A percentile compares a stretch with the other conserved stretches of the same genome.
Evolutionary conservation across 1,140 invertebrate genomes (phyloP).

Genomic region (Eurosta solidaginis): DNA sequence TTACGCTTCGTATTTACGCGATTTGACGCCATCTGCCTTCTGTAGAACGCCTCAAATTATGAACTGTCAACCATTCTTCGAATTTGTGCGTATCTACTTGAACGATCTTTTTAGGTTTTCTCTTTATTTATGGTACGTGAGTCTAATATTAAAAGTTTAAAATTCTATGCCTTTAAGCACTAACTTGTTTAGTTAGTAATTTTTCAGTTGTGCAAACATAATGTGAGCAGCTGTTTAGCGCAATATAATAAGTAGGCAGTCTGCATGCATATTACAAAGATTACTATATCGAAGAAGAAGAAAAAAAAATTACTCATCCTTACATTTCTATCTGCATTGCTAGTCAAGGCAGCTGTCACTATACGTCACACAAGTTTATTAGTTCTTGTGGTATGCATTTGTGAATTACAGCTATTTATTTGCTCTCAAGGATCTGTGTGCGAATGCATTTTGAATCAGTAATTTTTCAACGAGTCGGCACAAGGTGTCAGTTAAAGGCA

Average conservation of each 20-base stretch:
- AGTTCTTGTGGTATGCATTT: not conserved
- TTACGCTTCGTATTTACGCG: too few species aligned
- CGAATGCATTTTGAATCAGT: not conserved
- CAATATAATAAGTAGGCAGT: not conserved
- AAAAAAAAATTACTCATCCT: not conserved
- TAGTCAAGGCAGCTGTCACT: not conserved
- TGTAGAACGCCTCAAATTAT: too few species aligned
- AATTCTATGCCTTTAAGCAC: not conserved
- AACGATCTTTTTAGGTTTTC: not conserved
- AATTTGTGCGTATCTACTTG: too few species aligned
- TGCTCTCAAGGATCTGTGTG: not conserved
- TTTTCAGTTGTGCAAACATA: not conserved
- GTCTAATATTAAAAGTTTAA: constrained; percentile 4
- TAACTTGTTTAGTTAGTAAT: not conserved
- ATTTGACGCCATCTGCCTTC: too few species aligned
- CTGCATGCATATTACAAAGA: not conserved
- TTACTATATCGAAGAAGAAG: not conserved
- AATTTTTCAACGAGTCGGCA: not conserved
- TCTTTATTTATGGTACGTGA: not conserved
- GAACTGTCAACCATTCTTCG: too few species aligned
- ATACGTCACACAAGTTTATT: not conserved
- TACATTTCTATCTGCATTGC: not conserved
- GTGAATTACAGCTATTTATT: not conserved
- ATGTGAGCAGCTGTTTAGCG: not conserved
- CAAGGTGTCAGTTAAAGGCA: not conserved